Conservation (phyloP, 2,888 invertebrate genomes). For the Drosophila barbarae region DNA sequence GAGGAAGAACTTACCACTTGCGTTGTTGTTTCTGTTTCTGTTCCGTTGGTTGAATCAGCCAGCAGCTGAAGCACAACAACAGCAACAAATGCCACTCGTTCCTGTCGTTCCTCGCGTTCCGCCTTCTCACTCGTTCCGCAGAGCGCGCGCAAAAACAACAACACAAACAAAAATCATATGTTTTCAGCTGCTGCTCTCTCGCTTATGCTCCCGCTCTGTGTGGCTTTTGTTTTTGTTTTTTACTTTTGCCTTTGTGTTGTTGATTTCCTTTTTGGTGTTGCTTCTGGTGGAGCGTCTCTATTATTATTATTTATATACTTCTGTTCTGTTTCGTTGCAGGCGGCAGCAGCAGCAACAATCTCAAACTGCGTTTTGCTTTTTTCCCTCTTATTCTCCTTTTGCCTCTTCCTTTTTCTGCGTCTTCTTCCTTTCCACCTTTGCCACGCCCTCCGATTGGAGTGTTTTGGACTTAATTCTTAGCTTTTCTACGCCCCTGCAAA, state of each 20-base stretch:
- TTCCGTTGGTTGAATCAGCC: conserved; percentile 61
- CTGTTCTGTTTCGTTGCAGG: conserved; percentile 41
- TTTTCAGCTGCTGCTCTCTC: conserved; percentile 64
- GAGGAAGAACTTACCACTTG: conserved; percentile 61
- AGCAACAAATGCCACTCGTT: conserved; percentile 44
- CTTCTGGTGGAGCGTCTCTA: conserved; percentile 22
- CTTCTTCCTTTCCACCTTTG: conserved; percentile 13
- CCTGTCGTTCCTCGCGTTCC: conserved; percentile 46
- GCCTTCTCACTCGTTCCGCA: conserved; percentile 49
- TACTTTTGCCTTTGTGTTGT: conserved; percentile 38
- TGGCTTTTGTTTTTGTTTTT: conserved; percentile 31
- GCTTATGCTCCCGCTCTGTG: conserved; percentile 12
- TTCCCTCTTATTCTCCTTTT: conserved; percentile 7
- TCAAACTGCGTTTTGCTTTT: conserved; percentile 61
- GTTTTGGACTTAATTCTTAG: conserved; percentile 6
- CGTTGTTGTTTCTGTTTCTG: conserved; percentile 33
- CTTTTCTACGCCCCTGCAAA: conserved; percentile 22
- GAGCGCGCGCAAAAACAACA: conserved; percentile 55
- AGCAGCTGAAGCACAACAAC: conserved; percentile 56
- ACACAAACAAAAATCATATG: conserved; percentile 77
- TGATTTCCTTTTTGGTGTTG: conserved; percentile 46
- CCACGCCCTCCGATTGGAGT: conserved; percentile 33
- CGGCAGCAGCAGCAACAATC: conserved; percentile 67
- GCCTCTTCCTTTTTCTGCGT: neutral
- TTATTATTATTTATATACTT: conserved; percentile 28